Base-by-base conservation (phyloP, 2,797 vertebrate species). In the Pygocentrus nattereri region DNA sequence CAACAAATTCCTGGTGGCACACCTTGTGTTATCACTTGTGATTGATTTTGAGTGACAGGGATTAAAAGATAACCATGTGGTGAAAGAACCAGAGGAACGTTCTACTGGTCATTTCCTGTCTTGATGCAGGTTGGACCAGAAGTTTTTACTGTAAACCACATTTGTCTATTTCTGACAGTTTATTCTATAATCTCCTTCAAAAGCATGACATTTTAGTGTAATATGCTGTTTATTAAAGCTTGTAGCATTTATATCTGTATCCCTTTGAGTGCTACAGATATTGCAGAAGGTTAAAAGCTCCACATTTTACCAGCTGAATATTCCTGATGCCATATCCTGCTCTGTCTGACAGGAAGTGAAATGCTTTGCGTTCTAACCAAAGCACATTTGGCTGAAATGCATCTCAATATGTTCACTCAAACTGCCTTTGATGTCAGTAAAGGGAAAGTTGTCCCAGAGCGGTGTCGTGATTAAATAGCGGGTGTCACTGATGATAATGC, bases 401-500 rank as follows among this genome's bases (percentile, higher is more conserved):
- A 59, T 74, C 68, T 82, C 31, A 68, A 50, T 71, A 76, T 72
- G 64, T 71, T 83, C 65, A 34, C 64, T 82, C 56, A 74, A 72
- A 80, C 58, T 44, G 25, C 56, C 82, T 84, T 78, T 82, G 77
- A 82, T 84, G 71, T 80, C 74, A 82, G 72, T 78, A 67, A 82
- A 81, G 44, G 47, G 74, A 78, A 85, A 73, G 70, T 76, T 76
- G 71, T 56, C 30, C 21, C 21, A 38, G 50, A 54, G 52, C 84
- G 67, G 54, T 41, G 70, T 79, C 41, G 74, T 72, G 79, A 78
- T 80, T 74, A 81, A 77, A 84, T 67, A 47, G 67, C 64, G 67
- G 49, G 69, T 70, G 58, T 19, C 8, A 58, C 31, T 74, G 77
- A 78, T 76, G 78, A 52, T 80, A 85, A 87, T 85, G 68, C 44